These are phyloP conservation scores for Pseudorectes ferrugineus DNA, from an alignment of 2,113 vertebrate species.

Conservation along the genomic window DNA sequence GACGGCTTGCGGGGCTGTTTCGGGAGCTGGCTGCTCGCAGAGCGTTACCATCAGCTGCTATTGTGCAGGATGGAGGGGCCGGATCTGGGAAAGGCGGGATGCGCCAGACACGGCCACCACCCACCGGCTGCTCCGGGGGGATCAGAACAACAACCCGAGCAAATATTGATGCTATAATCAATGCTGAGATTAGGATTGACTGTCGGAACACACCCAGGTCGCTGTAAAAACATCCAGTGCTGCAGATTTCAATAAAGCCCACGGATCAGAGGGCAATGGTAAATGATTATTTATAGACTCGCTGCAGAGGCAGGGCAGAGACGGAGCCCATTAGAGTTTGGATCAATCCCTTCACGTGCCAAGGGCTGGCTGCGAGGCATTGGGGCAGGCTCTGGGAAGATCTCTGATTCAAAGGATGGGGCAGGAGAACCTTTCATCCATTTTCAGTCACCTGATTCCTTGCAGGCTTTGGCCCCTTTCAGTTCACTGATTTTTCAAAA, in stretches of 20 bases:
- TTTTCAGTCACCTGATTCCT: neutral
- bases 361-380: accelerated
- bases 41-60: slow-evolving; percentile 41
- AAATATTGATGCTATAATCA: neutral
- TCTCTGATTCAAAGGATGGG: neutral
- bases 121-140: neutral
- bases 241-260: neutral
- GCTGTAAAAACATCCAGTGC: neutral
- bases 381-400: neutral
- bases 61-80: slow-evolving; percentile 9
- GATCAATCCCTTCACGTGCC: neutral
- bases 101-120: neutral
- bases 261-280: neutral
- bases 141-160: neutral
- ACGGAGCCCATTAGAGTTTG: neutral
- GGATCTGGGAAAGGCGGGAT: neutral
- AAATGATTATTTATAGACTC: neutral
- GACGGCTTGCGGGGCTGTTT: slow-evolving; percentile 50
- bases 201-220: neutral
- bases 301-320: neutral
- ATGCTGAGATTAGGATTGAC: neutral
- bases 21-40: slow-evolving; percentile 54
- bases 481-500: neutral
- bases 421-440: neutral
- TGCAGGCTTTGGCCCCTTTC: neutral